Evolutionary conservation across 2,888 invertebrate genomes (phyloP).

Genomic region (Stegana nigrithorax): DNA sequence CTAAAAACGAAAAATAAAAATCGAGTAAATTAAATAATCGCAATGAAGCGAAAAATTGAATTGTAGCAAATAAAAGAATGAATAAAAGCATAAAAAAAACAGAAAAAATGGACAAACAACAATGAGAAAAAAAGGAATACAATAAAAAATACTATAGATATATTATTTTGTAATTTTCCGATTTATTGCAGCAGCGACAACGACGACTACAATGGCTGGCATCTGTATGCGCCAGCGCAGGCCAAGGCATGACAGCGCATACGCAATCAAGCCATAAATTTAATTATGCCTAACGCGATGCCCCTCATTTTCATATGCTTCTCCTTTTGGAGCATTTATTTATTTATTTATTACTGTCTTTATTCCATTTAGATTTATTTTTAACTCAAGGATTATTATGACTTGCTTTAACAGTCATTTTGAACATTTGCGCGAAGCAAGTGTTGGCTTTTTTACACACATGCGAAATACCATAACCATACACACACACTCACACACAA

Average conservation of each 20-base stretch:
- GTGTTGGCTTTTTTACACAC: neutral
- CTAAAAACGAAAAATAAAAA: neutral
- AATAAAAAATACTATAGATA: neutral
- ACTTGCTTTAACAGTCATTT: slow-evolving; percentile 7
- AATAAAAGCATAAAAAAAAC: neutral
- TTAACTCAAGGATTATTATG: neutral
- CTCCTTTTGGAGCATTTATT: neutral
- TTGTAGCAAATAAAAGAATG: slow-evolving; percentile 3
- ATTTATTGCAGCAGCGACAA: slow-evolving; percentile 13
- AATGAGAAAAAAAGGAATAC: neutral
- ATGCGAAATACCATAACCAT: neutral
- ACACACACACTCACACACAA: neutral
- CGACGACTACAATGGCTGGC: neutral
- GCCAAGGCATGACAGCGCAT: neutral
- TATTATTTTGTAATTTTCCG: slow-evolving; percentile 20
- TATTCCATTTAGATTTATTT: neutral
- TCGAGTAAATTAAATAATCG: slow-evolving; percentile 10
- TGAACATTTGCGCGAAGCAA: neutral
- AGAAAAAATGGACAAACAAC: neutral
- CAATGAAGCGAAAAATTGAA: slow-evolving; percentile 16
- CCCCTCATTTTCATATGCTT: neutral
- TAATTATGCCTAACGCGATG: slow-evolving; percentile 16
- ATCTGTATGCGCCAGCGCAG: neutral
- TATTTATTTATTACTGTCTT: neutral
- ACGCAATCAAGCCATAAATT: slow-evolving; percentile 29